phyloP scores from a whole-genome alignment of 2,797 vertebrate genomes.

The Chromobotia macracanthus region DNA sequence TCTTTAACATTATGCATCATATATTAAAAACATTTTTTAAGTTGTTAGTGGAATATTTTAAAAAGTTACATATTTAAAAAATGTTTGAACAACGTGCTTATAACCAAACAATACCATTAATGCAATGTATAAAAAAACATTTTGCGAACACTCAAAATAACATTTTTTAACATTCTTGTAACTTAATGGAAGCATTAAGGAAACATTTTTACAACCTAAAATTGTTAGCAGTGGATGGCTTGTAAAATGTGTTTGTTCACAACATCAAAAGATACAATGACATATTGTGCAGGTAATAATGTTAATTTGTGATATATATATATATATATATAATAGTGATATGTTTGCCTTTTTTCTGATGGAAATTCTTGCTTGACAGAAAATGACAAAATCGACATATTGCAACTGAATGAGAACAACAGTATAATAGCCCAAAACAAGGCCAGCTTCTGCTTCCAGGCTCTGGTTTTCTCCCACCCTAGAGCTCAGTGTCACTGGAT shows the following conservation, averaged over 20 bases:
- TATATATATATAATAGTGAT: neutral
- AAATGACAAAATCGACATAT: conserved; percentile 80
- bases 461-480: conserved; percentile 82
- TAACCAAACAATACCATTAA: too few relatives aligned
- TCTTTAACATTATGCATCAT: too few relatives aligned
- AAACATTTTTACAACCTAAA: too few relatives aligned
- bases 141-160: too few relatives aligned
- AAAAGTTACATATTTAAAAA: too few relatives aligned
- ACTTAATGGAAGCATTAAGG: too few relatives aligned
- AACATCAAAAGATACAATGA: neutral
- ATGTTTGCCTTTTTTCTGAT: neutral
- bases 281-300: neutral
- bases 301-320: neutral
- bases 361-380: conserved; percentile 70
- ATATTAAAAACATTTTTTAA: too few relatives aligned
- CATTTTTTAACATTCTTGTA: too few relatives aligned
- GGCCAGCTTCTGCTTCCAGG: conserved; percentile 77
- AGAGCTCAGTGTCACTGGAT: conserved; percentile 84
- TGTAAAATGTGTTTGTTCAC: neutral
- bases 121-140: too few relatives aligned
- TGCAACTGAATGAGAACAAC: conserved; percentile 67
- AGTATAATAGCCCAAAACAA: conserved; percentile 68
- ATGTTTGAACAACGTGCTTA: too few relatives aligned
- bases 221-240: too few relatives aligned
- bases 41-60: too few relatives aligned